phyloP scores from a whole-genome alignment of 2,888 invertebrate genomes.

The Aplocera efformata region DNA sequence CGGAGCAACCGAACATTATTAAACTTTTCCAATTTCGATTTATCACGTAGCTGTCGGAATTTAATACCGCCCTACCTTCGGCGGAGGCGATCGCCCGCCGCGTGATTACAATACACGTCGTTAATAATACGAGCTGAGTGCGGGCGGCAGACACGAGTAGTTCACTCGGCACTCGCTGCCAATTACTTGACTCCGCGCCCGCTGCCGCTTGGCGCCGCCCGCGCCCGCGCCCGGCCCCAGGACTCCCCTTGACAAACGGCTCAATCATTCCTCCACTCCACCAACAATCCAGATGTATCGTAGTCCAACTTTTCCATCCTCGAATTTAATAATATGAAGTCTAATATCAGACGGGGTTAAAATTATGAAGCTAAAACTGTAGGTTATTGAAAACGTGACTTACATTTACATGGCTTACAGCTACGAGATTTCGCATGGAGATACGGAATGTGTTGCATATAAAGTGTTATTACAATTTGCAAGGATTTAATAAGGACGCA shows the following conservation, averaged over 20 bases:
- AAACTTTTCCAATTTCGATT: conserved; percentile 82
- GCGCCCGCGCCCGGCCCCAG: conserved; percentile 17
- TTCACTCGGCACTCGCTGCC: conserved; percentile 40
- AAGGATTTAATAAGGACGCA: conserved; percentile 31
- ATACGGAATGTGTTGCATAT: conserved; percentile 39
- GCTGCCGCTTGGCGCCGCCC: conserved; percentile 22
- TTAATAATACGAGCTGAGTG: conserved; percentile 74
- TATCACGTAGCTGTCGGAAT: conserved; percentile 82
- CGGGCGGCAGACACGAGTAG: conserved; percentile 40
- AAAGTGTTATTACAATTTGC: conserved; percentile 33
- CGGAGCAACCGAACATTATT: conserved; percentile 82
- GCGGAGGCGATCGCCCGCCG: conserved; percentile 79
- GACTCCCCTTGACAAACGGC: conserved; percentile 30
- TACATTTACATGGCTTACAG: conserved; percentile 74
- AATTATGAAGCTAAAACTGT: conserved; percentile 80
- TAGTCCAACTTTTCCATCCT: conserved; percentile 21
- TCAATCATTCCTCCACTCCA: conserved; percentile 25
- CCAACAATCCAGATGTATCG: conserved; percentile 22
- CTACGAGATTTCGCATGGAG: conserved; percentile 58
- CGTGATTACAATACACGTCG: conserved; percentile 80
- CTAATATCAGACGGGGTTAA: conserved; percentile 74
- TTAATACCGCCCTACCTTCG: conserved; percentile 81
- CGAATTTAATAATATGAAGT: conserved; percentile 70
- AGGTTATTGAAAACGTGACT: conserved; percentile 80
- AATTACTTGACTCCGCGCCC: conserved; percentile 36